Evolutionary conservation across 2,113 vertebrate species (phyloP).

Genomic region (Lagopus leucura): DNA sequence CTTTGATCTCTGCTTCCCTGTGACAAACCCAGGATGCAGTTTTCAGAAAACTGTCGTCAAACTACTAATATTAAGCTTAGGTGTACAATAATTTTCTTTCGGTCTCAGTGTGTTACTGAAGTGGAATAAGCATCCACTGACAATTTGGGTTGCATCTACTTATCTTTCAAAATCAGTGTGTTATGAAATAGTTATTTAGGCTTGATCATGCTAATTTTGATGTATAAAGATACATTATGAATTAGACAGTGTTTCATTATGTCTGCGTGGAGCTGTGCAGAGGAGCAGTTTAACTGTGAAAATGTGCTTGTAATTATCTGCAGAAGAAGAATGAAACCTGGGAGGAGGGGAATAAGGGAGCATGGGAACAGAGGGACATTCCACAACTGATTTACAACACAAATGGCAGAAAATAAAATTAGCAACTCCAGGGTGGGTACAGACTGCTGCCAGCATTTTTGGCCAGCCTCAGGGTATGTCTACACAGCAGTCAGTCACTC

Average conservation of each 20-base stretch:
- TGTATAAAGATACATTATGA: background rate
- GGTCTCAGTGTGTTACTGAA: background rate
- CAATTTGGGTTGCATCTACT: background rate
- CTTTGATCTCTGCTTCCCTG: background rate
- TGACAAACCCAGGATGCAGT: background rate
- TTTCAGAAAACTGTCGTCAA: background rate
- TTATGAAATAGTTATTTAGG: background rate
- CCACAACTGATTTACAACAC: constrained; percentile 64
- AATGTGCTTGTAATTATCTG: constrained; percentile 73
- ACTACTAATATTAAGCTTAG: background rate
- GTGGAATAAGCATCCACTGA: background rate
- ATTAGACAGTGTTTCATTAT: background rate
- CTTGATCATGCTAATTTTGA: background rate
- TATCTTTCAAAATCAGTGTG: background rate
- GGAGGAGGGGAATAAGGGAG: constrained; percentile 61
- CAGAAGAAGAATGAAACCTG: constrained; percentile 69
- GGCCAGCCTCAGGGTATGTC: constrained; percentile 44
- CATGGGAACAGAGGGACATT: constrained; percentile 68
- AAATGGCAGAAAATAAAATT: constrained; percentile 72
- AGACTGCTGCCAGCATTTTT: constrained; percentile 33
- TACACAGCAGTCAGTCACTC: constrained; percentile 29
- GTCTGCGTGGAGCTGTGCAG: background rate
- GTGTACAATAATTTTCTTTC: background rate
- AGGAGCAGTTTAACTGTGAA: constrained; percentile 51
- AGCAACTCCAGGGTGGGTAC: constrained; percentile 62